Conservation (phyloP, 2,888 invertebrate genomes). For the Microdon myrmicae region DNA sequence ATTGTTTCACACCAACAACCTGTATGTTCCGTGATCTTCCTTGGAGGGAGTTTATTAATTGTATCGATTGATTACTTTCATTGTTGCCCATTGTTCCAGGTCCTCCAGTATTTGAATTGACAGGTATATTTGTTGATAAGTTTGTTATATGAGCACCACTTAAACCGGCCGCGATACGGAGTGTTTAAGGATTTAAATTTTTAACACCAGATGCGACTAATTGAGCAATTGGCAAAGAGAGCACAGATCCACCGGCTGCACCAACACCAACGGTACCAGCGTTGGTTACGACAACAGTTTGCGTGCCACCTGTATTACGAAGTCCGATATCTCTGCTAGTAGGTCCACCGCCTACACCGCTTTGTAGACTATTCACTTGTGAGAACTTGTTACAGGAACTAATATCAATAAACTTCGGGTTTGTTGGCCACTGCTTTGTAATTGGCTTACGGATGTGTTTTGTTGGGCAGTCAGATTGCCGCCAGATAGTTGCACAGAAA, state of each 20-base stretch:
- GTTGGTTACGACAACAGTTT: constrained; percentile 65
- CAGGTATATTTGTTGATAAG: constrained; percentile 12
- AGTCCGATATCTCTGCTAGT: constrained; percentile 69
- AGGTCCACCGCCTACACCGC: constrained; percentile 69
- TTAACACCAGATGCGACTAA: constrained; percentile 75
- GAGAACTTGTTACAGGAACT: constrained; percentile 70
- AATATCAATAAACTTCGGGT: constrained; percentile 75
- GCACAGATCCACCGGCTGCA: constrained; percentile 69
- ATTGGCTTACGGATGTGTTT: no score
- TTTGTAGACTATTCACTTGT: constrained; percentile 60
- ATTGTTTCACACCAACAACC: constrained; percentile 62
- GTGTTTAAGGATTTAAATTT: constrained; percentile 66
- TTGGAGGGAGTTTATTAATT: constrained; percentile 60
- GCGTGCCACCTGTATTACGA: constrained; percentile 58
- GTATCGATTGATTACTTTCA: constrained; percentile 55
- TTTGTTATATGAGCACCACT: constrained; percentile 36
- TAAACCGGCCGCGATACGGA: constrained; percentile 61
- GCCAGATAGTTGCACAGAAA: constrained; percentile 80
- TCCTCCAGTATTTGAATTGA: constrained; percentile 7
- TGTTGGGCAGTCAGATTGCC: no score
- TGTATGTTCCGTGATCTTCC: constrained; percentile 63
- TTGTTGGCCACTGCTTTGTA: constrained; percentile 43
- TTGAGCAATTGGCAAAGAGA: constrained; percentile 72
- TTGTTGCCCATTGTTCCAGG: constrained; percentile 27
- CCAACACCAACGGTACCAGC: constrained; percentile 43